phyloP scores from a whole-genome alignment of 1,140 invertebrate species.

The Megathymus violae region DNA sequence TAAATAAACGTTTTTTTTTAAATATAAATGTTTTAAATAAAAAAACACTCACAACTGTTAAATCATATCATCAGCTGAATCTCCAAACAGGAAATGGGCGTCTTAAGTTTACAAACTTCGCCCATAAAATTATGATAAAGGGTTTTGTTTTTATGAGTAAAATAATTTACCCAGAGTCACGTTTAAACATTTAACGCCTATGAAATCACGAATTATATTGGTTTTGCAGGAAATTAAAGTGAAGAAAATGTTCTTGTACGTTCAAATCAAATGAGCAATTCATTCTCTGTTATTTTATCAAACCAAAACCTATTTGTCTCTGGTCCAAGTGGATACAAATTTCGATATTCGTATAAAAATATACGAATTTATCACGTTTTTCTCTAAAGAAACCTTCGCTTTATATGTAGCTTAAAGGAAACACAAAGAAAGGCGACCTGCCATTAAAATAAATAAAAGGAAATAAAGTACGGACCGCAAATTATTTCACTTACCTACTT shows the following conservation, averaged over 20 bases:
- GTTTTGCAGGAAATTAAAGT: conserved; percentile 46
- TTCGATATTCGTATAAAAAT: conserved; percentile 66
- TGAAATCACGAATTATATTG: conserved; percentile 53
- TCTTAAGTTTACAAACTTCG: conserved; percentile 69
- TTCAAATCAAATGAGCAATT: conserved; percentile 55
- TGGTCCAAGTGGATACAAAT: conserved; percentile 55
- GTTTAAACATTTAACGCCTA: conserved; percentile 69
- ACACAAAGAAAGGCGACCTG: conserved; percentile 72
- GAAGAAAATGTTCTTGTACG: conserved; percentile 49
- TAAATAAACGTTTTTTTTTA: no score
- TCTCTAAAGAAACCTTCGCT: conserved; percentile 56
- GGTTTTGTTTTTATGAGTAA: conserved; percentile 75
- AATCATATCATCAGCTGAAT: conserved; percentile 58
- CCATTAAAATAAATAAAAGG: conserved; percentile 83
- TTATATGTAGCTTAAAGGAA: conserved; percentile 62
- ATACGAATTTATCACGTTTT: conserved; percentile 70
- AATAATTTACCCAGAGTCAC: conserved; percentile 68
- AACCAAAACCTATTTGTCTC: conserved; percentile 63
- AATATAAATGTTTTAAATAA: conserved; percentile 8
- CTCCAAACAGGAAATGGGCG: conserved; percentile 66
- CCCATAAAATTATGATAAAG: conserved; percentile 78
- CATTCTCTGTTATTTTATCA: conserved; percentile 59
- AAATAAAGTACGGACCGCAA: conserved; percentile 80
- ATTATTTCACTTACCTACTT: conserved; percentile 83
- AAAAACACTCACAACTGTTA: conserved; percentile 51